Evolutionary conservation across 1,140 invertebrate species (phyloP).

Genomic region (Amphibalanus amphitrite): DNA sequence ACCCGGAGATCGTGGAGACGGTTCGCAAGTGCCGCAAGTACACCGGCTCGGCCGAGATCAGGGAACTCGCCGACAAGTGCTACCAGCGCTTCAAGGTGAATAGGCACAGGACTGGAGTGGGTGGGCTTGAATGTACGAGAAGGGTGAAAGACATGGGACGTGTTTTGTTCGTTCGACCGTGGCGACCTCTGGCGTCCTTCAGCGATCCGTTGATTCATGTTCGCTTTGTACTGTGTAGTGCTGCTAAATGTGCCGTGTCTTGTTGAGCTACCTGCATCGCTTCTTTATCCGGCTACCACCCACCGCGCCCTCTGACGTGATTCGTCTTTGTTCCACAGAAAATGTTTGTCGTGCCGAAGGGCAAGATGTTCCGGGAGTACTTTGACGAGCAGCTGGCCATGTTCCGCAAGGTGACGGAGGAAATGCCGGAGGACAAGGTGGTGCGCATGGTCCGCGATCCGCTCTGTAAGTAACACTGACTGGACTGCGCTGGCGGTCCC

Average conservation of each 20-base stretch:
- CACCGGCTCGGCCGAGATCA: not conserved
- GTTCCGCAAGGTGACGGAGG: not conserved
- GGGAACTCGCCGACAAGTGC: not conserved
- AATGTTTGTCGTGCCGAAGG: not conserved
- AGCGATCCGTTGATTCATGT: not conserved
- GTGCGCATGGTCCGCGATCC: not conserved
- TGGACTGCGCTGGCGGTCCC: too few relatives aligned
- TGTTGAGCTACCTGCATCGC: too few relatives aligned
- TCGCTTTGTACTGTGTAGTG: not conserved
- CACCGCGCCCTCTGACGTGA: too few relatives aligned
- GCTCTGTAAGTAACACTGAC: not conserved
- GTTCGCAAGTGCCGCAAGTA: not conserved
- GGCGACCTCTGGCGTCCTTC: not conserved
- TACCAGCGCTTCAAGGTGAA: not conserved
- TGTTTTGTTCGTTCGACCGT: not conserved
- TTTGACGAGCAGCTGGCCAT: not conserved
- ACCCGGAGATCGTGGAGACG: constrained; percentile 1
- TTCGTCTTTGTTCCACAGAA: not conserved
- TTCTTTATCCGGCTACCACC: too few relatives aligned
- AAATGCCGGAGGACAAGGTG: not conserved
- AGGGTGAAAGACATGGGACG: not conserved
- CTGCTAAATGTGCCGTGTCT: not conserved
- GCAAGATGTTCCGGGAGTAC: not conserved
- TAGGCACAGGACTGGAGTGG: not conserved
- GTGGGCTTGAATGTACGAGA: not conserved